Percentiles rank a stretch among this genome's conserved stretches.
These are phyloP conservation scores for Premnoplex brunnescens DNA, from an alignment of 2,797 vertebrate species.

Conservation along the genomic window DNA sequence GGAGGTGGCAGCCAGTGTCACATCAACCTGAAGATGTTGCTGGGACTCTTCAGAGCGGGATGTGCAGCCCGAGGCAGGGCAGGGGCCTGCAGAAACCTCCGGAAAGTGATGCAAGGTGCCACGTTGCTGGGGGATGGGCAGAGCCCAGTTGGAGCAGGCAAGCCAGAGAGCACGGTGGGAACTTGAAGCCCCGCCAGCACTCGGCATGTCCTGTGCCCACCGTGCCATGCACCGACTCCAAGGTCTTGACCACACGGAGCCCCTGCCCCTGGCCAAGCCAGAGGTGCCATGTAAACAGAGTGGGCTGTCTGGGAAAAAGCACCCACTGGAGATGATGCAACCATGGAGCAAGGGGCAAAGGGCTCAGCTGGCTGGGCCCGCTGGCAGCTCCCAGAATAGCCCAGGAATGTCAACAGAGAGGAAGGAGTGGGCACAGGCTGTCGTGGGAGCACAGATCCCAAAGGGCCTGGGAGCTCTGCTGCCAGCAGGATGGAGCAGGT, in stretches of 20 bases:
- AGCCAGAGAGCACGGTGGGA: background rate
- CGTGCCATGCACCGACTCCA: background rate
- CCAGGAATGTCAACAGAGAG: conserved; percentile 63
- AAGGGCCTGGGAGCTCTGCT: background rate
- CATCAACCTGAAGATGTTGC: background rate
- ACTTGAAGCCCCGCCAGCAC: background rate
- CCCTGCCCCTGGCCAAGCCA: conserved; percentile 14
- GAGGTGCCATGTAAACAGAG: conserved; percentile 65
- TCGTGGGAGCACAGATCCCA: background rate
- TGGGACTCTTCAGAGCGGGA: fast-evolving
- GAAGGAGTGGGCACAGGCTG: background rate
- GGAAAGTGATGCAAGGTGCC: fast-evolving
- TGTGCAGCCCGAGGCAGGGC: background rate
- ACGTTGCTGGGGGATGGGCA: fast-evolving
- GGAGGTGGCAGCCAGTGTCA: background rate
- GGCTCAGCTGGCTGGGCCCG: conserved; percentile 13
- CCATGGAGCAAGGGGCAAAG: conserved; percentile 1
- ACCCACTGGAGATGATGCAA: conserved; percentile 56
- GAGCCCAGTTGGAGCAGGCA: background rate
- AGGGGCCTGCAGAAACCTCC: background rate
- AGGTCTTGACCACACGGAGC: conserved; percentile 44
- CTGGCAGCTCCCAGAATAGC: conserved; percentile 71
- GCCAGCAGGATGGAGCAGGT: background rate
- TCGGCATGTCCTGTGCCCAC: background rate
- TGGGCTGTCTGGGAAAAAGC: conserved; percentile 70